Conservation (phyloP, 2,113 vertebrate species). For the Etia nguti region DNA sequence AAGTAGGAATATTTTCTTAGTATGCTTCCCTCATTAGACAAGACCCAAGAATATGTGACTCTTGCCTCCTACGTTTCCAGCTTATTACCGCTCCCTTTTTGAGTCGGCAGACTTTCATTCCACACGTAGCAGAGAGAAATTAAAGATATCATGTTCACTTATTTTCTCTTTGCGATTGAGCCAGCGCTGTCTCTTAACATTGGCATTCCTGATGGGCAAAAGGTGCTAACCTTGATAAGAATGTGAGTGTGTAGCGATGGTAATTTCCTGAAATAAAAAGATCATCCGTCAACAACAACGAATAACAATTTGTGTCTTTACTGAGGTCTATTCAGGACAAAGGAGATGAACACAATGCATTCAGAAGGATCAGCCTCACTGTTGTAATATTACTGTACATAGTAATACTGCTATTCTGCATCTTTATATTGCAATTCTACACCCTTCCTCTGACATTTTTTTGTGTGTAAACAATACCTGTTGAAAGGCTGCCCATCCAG, state of each 20-base stretch:
- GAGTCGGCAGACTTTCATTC: constrained; percentile 47
- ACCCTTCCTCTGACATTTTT: neutral
- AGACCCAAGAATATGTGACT: constrained; percentile 20
- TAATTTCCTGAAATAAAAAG: neutral
- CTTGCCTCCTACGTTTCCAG: constrained; percentile 26
- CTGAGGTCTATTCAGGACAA: neutral
- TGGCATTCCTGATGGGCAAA: neutral
- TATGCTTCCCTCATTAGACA: constrained; percentile 36
- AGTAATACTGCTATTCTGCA: neutral
- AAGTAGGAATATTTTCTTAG: constrained; percentile 11
- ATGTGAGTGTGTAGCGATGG: neutral
- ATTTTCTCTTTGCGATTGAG: constrained; percentile 13
- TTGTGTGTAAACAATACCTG: neutral
- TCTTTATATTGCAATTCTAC: neutral
- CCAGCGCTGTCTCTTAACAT: neutral
- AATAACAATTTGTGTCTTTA: neutral
- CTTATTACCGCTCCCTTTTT: constrained; percentile 38
- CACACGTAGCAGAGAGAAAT: constrained; percentile 40
- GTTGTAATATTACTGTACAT: neutral
- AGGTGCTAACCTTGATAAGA: neutral
- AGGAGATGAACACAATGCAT: neutral
- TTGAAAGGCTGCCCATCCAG: neutral
- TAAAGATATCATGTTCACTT: constrained; percentile 49
- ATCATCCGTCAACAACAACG: neutral
- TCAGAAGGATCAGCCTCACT: neutral